These are phyloP conservation scores for Crossocerus cetratus DNA, from an alignment of 2,888 invertebrate species.

Conservation along the genomic window DNA sequence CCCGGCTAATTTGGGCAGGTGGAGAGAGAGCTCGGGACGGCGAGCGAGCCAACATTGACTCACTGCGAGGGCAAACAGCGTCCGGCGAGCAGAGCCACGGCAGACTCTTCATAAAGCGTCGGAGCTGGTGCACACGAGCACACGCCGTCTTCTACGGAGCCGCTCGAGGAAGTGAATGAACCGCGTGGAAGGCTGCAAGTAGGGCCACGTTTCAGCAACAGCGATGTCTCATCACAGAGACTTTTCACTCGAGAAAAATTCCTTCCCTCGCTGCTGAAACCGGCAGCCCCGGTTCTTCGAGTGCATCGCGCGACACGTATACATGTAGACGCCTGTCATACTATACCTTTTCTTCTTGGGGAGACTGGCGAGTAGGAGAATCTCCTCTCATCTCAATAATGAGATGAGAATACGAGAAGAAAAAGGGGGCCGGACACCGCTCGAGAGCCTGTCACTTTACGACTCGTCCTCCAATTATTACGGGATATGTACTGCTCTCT, in stretches of 20 bases:
- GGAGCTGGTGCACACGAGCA: too few species aligned
- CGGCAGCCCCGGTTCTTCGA: not conserved
- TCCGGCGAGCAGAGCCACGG: constrained; percentile 6
- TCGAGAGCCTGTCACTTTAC: constrained; percentile 22
- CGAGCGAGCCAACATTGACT: constrained; percentile 52
- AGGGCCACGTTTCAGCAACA: not conserved
- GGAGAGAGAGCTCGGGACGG: constrained; percentile 29
- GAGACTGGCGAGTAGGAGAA: not conserved
- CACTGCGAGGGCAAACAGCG: constrained; percentile 48
- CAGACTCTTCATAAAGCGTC: constrained; percentile 38
- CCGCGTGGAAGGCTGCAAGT: constrained; percentile 2
- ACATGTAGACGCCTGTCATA: not conserved
- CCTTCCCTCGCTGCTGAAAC: not conserved
- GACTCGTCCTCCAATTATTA: constrained; percentile 36
- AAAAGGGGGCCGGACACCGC: constrained; percentile 4
- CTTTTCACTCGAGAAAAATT: constrained; percentile 35
- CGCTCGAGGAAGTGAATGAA: not conserved
- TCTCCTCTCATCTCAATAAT: constrained; percentile 19
- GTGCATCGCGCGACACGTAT: not conserved
- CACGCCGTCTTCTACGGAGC: constrained; percentile 26
- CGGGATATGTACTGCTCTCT: not conserved
- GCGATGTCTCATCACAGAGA: constrained; percentile 25
- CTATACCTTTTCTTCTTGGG: not conserved
- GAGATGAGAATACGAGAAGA: constrained; percentile 11
- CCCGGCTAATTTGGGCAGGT: constrained; percentile 55